Evolutionary conservation across 2,113 vertebrate species (phyloP).

Genomic region (Corapipo altera): DNA sequence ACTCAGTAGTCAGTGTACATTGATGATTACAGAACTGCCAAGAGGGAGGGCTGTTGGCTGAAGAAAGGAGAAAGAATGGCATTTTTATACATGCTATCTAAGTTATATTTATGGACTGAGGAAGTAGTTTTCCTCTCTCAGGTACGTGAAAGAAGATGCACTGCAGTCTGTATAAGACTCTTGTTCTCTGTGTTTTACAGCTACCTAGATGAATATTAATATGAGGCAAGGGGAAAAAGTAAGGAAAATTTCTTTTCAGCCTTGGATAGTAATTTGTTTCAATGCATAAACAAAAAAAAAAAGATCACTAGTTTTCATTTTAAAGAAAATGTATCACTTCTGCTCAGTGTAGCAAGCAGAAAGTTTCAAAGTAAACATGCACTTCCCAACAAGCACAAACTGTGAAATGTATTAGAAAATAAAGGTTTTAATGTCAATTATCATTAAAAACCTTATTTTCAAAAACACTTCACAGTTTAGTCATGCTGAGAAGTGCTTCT

Average conservation of each 20-base stretch:
- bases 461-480: conserved; percentile 57
- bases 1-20: not conserved
- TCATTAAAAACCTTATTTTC: conserved; percentile 67
- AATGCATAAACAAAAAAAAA: not conserved
- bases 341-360: not conserved
- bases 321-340: conserved; percentile 16
- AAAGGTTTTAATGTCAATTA: conserved; percentile 68
- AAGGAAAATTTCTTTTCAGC: not conserved
- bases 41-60: not conserved
- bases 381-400: conserved; percentile 30
- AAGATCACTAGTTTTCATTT: not conserved
- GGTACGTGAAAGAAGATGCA: not conserved
- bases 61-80: not conserved
- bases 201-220: not conserved
- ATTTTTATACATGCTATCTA: not conserved
- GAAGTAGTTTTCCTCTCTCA: not conserved
- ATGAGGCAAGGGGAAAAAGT: not conserved
- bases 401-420: conserved; percentile 68
- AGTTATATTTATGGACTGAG: conserved; percentile 2
- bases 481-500: conserved; percentile 66
- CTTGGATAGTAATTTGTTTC: not conserved
- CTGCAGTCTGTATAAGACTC: not conserved
- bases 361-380: conserved; percentile 52
- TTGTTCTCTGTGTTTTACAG: conserved; percentile 4
- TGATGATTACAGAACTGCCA: not conserved